These are phyloP conservation scores for Muricea muricata DNA, from an alignment of 92 coral and sea anemone genomes.

Conservation along the genomic window DNA sequence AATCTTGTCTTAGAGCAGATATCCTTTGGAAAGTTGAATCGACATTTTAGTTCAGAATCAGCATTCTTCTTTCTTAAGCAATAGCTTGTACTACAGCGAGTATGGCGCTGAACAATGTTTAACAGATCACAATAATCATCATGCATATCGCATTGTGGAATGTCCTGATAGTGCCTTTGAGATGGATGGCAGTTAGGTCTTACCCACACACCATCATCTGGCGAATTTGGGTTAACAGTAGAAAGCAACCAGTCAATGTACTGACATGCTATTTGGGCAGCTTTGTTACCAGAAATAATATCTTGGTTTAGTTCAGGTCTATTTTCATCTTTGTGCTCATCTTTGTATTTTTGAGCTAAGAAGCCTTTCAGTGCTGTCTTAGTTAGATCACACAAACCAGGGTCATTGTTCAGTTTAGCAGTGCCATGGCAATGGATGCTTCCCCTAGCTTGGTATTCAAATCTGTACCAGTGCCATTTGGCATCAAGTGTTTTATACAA, in stretches of 20 bases:
- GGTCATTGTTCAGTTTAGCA: slow-evolving; percentile 70
- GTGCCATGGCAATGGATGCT: slow-evolving; percentile 50
- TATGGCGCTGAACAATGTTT: slow-evolving; percentile 80
- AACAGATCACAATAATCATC: slow-evolving; percentile 73
- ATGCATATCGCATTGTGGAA: slow-evolving; percentile 66
- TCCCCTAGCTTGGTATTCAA: slow-evolving; percentile 84
- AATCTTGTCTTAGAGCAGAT: no score
- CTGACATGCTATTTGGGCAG: slow-evolving; percentile 73
- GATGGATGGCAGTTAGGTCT: slow-evolving; percentile 71
- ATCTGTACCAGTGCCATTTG: slow-evolving; percentile 84
- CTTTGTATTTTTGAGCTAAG: slow-evolving; percentile 79
- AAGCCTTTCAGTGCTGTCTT: slow-evolving; percentile 74
- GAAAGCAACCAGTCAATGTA: slow-evolving; percentile 82
- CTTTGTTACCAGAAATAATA: slow-evolving; percentile 72
- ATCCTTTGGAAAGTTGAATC: slow-evolving; percentile 75
- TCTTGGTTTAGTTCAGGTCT: slow-evolving; percentile 65
- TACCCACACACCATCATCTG: slow-evolving; percentile 70
- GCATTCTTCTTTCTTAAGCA: slow-evolving; percentile 58
- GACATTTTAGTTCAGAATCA: slow-evolving; percentile 68
- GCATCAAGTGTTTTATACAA: slow-evolving; percentile 76
- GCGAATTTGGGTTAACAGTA: slow-evolving; percentile 74
- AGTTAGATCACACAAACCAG: slow-evolving; percentile 78
- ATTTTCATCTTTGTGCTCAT: slow-evolving; percentile 60
- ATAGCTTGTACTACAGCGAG: slow-evolving; percentile 77
- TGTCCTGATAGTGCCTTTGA: slow-evolving; percentile 68